Evolutionary conservation across 2,797 vertebrate genomes (phyloP).

Genomic region (Anguilla pacifica): DNA sequence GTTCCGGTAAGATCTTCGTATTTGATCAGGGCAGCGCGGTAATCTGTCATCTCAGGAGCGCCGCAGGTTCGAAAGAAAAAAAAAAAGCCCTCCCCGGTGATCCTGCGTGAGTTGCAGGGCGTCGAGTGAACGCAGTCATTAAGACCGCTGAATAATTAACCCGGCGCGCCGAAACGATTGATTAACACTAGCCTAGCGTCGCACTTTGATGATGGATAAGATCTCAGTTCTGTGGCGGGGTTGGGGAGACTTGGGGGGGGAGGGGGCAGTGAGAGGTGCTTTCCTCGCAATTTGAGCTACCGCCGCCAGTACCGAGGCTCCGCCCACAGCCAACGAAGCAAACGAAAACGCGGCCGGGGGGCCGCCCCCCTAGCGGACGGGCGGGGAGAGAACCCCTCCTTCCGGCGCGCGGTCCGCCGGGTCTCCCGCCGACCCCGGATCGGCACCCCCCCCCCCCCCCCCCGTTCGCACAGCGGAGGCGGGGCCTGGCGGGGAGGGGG

Average conservation of each 20-base stretch:
- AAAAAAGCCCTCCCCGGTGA: background rate
- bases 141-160: background rate
- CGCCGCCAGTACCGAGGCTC: background rate
- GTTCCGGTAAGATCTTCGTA: background rate
- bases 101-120: background rate
- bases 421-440: no score
- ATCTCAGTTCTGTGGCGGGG: background rate
- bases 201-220: background rate
- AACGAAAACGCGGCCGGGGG: no score
- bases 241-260: background rate
- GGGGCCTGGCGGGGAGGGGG: no score
- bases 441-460: background rate
- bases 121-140: background rate
- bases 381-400: no score
- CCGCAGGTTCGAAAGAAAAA: background rate
- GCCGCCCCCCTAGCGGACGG: no score
- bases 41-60: background rate
- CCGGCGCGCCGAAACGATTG: background rate
- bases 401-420: no score
- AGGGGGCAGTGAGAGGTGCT: no score
- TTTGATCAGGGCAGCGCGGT: background rate
- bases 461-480: no score
- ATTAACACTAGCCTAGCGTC: background rate
- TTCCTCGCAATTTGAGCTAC: background rate
- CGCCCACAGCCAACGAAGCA: no score